phyloP scores from a whole-genome alignment of 2,888 invertebrate genomes.

The Troides aeacus region DNA sequence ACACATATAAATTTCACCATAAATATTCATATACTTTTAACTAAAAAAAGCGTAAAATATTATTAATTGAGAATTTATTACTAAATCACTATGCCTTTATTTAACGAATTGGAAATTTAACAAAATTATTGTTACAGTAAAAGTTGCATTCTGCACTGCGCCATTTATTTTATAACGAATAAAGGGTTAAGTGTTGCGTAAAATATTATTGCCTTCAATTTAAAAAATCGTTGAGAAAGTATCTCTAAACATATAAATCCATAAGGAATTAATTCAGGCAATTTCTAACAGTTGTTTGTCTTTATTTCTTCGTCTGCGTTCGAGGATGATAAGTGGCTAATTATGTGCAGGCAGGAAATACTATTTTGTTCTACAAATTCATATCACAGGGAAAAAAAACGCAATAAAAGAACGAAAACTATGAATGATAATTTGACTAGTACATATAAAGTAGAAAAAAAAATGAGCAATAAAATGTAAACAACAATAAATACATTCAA shows the following conservation, averaged over 20 bases:
- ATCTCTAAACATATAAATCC: too few relatives aligned
- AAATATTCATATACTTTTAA: constrained; percentile 56
- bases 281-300: not conserved
- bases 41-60: constrained; percentile 67
- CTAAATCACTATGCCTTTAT: constrained; percentile 68
- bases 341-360: constrained; percentile 42
- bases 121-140: constrained; percentile 46
- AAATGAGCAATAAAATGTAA: constrained; percentile 41
- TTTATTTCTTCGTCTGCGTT: constrained; percentile 37
- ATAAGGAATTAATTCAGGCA: too few relatives aligned
- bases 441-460: constrained; percentile 52
- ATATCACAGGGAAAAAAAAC: constrained; percentile 71
- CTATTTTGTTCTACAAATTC: constrained; percentile 66
- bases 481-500: constrained; percentile 42
- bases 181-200: not conserved
- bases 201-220: too few relatives aligned
- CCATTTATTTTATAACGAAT: not conserved
- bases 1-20: constrained; percentile 61
- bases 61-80: constrained; percentile 67
- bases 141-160: constrained; percentile 44
- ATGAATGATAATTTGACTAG: constrained; percentile 69
- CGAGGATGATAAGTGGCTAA: constrained; percentile 72
- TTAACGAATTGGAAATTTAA: constrained; percentile 44
- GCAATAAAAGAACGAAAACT: constrained; percentile 48
- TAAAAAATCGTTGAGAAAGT: too few relatives aligned